Conservation (phyloP, 2,113 vertebrate genomes). For the Oryzias woworae region DNA sequence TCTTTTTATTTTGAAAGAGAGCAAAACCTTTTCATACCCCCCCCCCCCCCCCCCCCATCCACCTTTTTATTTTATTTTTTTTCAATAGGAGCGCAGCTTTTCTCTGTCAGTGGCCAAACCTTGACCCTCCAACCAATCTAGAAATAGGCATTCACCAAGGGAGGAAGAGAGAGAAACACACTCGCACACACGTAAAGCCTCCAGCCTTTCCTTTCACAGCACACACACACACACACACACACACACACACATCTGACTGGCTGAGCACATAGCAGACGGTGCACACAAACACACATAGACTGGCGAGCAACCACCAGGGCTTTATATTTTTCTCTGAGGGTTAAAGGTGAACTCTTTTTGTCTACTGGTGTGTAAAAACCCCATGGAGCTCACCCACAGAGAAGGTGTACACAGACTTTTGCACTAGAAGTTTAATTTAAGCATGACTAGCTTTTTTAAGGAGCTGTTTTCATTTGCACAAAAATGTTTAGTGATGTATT, state of each 20-base stretch:
- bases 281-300: conserved; percentile 14
- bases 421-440: conserved; percentile 49
- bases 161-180: conserved; percentile 64
- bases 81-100: conserved; percentile 76
- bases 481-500: too few species aligned
- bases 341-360: conserved; percentile 51
- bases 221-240: conserved; percentile 46
- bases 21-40: conserved; percentile 39
- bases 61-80: not conserved
- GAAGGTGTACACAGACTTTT: conserved; percentile 51
- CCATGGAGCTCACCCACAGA: conserved; percentile 11
- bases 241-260: conserved; percentile 37
- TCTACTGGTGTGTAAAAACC: conserved; percentile 47
- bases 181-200: conserved; percentile 58
- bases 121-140: conserved; percentile 77
- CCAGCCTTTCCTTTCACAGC: conserved; percentile 60
- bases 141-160: conserved; percentile 76
- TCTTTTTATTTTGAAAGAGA: conserved; percentile 58
- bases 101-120: conserved; percentile 78
- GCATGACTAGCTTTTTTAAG: too few species aligned
- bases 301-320: conserved; percentile 28
- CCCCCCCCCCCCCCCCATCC: not conserved
- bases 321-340: conserved; percentile 56
- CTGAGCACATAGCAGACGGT: conserved; percentile 11
- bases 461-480: too few species aligned